Evolutionary conservation across 2,888 invertebrate genomes (phyloP).

Genomic region (Rhagophthalmus giganteus): DNA sequence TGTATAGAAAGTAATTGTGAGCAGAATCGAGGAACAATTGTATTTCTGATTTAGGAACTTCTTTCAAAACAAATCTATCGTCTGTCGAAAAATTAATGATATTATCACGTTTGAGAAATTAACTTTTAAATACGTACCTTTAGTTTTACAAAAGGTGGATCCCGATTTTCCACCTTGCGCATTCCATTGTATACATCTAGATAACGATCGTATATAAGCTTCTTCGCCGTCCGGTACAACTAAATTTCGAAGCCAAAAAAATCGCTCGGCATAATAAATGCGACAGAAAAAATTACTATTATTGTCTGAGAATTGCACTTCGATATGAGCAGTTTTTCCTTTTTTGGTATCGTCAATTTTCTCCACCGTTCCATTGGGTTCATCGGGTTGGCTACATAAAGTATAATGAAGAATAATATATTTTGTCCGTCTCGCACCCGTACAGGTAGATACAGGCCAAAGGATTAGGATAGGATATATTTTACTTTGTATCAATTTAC

Average conservation of each 20-base stretch:
- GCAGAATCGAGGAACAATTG: conserved; percentile 92
- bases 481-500: conserved; percentile 2
- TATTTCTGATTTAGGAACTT: conserved; percentile 91
- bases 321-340: conserved; percentile 55
- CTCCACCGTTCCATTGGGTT: conserved; percentile 29
- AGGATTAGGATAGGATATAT: too few relatives aligned
- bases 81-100: conserved; percentile 60
- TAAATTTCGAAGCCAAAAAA: conserved; percentile 72
- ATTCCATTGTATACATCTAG: conserved; percentile 86
- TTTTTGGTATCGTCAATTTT: conserved; percentile 50
- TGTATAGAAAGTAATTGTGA: conserved; percentile 91
- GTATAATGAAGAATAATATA: too few relatives aligned
- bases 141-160: conserved; percentile 92
- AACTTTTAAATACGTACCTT: conserved; percentile 58
- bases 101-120: background rate
- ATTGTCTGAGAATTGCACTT: conserved; percentile 65
- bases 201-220: conserved; percentile 82
- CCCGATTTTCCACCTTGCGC: conserved; percentile 98
- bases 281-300: conserved; percentile 85
- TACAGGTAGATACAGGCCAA: too few relatives aligned
- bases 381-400: conserved; percentile 34
- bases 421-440: too few relatives aligned
- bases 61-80: conserved; percentile 92
- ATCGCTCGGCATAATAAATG: conserved; percentile 89
- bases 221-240: conserved; percentile 62